Conservation (phyloP, 2,888 invertebrate genomes). For the Hipparchia semele region DNA sequence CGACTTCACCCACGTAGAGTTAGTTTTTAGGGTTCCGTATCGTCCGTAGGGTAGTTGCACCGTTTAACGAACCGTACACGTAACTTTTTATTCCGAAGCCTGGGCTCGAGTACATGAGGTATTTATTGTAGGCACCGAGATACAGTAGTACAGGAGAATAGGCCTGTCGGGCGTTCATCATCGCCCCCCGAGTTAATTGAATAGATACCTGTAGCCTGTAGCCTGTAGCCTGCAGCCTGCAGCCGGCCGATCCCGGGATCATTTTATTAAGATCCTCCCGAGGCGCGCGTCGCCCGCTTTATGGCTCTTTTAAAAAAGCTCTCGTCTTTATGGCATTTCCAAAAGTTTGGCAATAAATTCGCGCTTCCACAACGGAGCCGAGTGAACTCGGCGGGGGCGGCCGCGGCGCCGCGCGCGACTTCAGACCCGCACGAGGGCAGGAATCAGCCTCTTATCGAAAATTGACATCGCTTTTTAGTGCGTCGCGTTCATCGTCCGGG, state of each 20-base stretch:
- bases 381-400: background rate
- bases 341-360: slow-evolving; percentile 1
- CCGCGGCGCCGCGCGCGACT: background rate
- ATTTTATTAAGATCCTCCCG: background rate
- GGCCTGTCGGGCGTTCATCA: too few relatives aligned
- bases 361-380: background rate
- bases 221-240: background rate
- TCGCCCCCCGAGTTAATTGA: background rate
- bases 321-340: background rate
- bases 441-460: background rate
- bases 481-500: too few relatives aligned
- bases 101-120: too few relatives aligned
- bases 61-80: too few relatives aligned
- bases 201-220: background rate
- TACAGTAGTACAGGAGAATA: too few relatives aligned
- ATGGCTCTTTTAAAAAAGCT: background rate
- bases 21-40: too few relatives aligned
- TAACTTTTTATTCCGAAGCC: too few relatives aligned
- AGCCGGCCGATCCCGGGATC: background rate
- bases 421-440: background rate
- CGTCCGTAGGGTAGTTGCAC: too few relatives aligned
- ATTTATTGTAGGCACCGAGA: too few relatives aligned
- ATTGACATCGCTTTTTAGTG: background rate
- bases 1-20: too few relatives aligned
- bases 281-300: background rate